Conservation (phyloP, 1,140 invertebrate genomes). For the Drosophila nigromelanica region DNA sequence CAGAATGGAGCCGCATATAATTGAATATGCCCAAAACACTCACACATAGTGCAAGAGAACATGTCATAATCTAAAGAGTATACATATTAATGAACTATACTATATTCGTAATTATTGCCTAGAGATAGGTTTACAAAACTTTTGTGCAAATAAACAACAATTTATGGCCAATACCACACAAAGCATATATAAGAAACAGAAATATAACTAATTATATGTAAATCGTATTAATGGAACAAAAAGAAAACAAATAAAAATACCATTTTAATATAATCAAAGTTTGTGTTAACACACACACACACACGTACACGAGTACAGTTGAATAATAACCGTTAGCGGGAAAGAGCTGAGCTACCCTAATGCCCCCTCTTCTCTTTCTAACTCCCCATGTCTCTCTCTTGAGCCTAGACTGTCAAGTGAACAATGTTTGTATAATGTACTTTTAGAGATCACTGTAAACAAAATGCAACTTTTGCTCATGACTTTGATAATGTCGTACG, state of each 20-base stretch:
- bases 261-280: slow-evolving; percentile 70
- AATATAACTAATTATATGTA: slow-evolving; percentile 64
- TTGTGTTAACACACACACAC: slow-evolving; percentile 14
- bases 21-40: slow-evolving; percentile 26
- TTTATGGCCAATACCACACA: slow-evolving; percentile 72
- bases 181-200: slow-evolving; percentile 51
- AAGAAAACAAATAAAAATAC: slow-evolving; percentile 45
- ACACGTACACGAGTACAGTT: slow-evolving; percentile 28
- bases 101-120: slow-evolving; percentile 52
- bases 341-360: slow-evolving; percentile 33
- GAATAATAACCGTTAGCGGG: slow-evolving; percentile 25
- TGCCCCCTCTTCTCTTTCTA: neutral
- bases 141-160: slow-evolving; percentile 45
- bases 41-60: slow-evolving; percentile 33
- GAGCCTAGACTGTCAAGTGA: slow-evolving; percentile 64
- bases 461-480: slow-evolving; percentile 77
- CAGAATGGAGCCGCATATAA: neutral
- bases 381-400: slow-evolving; percentile 12
- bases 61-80: slow-evolving; percentile 69
- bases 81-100: slow-evolving; percentile 47
- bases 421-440: slow-evolving; percentile 70
- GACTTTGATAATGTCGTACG: slow-evolving; percentile 52
- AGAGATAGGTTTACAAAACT: slow-evolving; percentile 39
- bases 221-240: slow-evolving; percentile 61
- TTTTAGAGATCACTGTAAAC: slow-evolving; percentile 79